A percentile compares a stretch with the other conserved stretches of the same genome.
Evolutionary conservation across 2,113 vertebrate species (phyloP).

Genomic region (Conger conger): DNA sequence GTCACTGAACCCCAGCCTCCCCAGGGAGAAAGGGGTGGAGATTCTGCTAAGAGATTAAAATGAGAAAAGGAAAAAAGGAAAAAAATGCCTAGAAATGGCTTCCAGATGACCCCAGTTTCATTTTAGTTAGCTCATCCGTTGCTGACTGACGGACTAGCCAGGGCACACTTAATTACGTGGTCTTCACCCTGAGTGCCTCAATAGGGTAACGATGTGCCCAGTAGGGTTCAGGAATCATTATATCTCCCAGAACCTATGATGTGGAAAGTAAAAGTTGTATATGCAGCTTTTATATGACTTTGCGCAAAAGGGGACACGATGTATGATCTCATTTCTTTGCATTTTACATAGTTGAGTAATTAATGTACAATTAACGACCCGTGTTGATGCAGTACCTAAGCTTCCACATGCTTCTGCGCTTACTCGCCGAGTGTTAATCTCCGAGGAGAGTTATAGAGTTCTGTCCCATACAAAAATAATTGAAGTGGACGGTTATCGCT

Average conservation of each 20-base stretch:
- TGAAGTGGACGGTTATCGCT: neutral
- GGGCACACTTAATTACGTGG: slow-evolving; percentile 33
- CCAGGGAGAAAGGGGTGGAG: slow-evolving; percentile 55
- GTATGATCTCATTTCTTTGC: neutral
- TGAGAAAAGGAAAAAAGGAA: slow-evolving; percentile 53
- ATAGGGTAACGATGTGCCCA: slow-evolving; percentile 14
- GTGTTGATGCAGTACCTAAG: neutral
- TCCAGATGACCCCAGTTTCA: slow-evolving; percentile 72
- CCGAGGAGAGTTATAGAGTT: neutral
- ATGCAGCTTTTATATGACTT: neutral
- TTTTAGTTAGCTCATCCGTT: slow-evolving; percentile 53
- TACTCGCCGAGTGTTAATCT: neutral
- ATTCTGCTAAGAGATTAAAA: slow-evolving; percentile 69
- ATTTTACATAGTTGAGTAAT: neutral
- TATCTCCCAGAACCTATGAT: neutral
- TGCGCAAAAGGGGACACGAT: neutral
- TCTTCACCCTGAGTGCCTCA: slow-evolving; percentile 35
- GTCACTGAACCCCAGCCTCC: slow-evolving; percentile 67
- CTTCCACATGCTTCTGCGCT: neutral
- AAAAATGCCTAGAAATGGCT: slow-evolving; percentile 73
- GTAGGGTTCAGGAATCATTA: neutral
- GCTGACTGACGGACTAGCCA: slow-evolving; percentile 45
- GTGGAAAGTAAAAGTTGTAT: neutral
- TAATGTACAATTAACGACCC: neutral
- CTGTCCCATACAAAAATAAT: neutral